Evolutionary conservation across 2,888 invertebrate genomes (phyloP).

Genomic region (Hydroisotoma schaefferi): DNA sequence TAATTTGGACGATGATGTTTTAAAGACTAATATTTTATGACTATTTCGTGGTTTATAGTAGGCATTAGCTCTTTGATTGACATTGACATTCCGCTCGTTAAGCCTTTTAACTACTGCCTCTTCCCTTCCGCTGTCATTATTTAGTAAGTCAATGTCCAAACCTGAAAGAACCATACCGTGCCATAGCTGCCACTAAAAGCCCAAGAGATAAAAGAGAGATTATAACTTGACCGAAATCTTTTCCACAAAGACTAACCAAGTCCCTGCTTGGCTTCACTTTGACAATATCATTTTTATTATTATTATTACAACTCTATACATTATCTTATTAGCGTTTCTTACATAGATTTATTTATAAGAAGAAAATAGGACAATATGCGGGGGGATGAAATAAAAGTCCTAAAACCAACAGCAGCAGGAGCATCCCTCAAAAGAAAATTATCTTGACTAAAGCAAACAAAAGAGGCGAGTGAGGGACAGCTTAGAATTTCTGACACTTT

Average conservation of each 20-base stretch:
- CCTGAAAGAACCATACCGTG: constrained; percentile 1
- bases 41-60: constrained; percentile 9
- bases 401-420: constrained; percentile 13
- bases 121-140: constrained; percentile 15
- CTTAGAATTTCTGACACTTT: constrained; percentile 9
- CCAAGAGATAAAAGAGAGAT: constrained; percentile 15
- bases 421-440: constrained; percentile 14
- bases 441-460: constrained; percentile 15
- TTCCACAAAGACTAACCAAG: not conserved
- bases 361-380: constrained; percentile 4
- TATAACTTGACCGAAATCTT: constrained; percentile 10
- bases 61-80: constrained; percentile 9
- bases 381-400: not conserved
- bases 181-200: constrained; percentile 1
- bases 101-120: constrained; percentile 7
- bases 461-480: not conserved
- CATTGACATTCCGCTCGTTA: constrained; percentile 4
- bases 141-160: constrained; percentile 11
- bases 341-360: constrained; percentile 5
- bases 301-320: not conserved
- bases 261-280: constrained; percentile 1
- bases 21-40: constrained; percentile 9
- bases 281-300: not conserved
- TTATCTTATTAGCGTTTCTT: too few relatives aligned
- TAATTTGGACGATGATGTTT: constrained; percentile 4